Percentiles rank a stretch among this genome's conserved stretches.
These are phyloP conservation scores for Tinea pellionella DNA, from an alignment of 2,888 invertebrate genomes.

Conservation along the genomic window DNA sequence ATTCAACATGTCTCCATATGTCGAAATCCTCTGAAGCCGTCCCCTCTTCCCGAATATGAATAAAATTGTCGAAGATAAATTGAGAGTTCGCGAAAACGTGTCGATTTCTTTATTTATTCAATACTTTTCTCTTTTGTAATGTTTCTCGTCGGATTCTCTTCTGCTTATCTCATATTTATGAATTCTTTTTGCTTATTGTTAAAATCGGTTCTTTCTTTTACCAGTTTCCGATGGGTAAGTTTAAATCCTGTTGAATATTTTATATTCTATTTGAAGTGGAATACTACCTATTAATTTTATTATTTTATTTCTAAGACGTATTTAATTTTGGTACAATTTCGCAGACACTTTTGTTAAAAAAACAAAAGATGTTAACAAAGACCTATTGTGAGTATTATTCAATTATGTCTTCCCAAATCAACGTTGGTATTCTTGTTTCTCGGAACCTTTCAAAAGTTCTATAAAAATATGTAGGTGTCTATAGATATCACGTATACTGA, in stretches of 20 bases:
- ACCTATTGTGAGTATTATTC: conserved; percentile 5
- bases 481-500: neutral
- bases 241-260: conserved; percentile 9
- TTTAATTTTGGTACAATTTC: neutral
- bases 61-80: conserved; percentile 61
- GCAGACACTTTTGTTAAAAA: neutral
- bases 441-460: neutral
- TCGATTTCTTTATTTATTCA: conserved; percentile 66
- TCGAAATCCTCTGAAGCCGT: conserved; percentile 46
- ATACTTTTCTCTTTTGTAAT: conserved; percentile 56
- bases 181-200: conserved; percentile 44
- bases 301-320: neutral
- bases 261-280: conserved; percentile 2
- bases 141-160: conserved; percentile 44
- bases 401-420: conserved; percentile 7
- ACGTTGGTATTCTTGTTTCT: neutral
- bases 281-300: neutral
- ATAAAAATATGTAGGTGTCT: neutral
- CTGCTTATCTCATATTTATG: conserved; percentile 54
- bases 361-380: conserved; percentile 8
- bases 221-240: conserved; percentile 6
- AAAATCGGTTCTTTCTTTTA: conserved; percentile 14
- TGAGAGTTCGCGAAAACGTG: conserved; percentile 62
- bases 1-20: conserved; percentile 48
- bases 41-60: conserved; percentile 53